Percentiles rank a stretch among this genome's conserved stretches.
Conservation (phyloP, 2,797 vertebrate genomes). For the Myiotriccus ornatus region DNA sequence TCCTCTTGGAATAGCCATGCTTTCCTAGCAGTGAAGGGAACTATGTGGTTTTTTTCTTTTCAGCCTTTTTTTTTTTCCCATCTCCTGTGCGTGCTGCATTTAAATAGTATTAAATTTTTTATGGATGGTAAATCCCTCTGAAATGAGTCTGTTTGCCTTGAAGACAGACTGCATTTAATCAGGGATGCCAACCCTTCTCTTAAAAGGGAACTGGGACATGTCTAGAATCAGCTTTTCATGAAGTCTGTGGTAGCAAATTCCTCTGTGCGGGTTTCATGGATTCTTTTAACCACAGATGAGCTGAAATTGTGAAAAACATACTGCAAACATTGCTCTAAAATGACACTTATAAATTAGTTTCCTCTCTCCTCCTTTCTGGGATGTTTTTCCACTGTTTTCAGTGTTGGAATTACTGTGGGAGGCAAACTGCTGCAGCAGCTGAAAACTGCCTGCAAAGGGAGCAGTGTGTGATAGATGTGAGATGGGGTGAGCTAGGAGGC, state of each 20-base stretch:
- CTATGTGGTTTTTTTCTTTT: background rate
- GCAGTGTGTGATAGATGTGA: background rate
- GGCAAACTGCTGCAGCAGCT: background rate
- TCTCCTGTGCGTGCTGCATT: background rate
- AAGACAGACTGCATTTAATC: background rate
- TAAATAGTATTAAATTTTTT: background rate
- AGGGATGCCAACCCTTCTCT: background rate
- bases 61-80: background rate
- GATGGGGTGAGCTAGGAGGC: slow-evolving; percentile 34
- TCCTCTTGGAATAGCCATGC: background rate
- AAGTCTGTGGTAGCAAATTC: background rate
- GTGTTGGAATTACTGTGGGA: background rate
- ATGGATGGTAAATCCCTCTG: background rate
- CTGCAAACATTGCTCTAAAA: background rate
- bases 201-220: background rate
- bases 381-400: background rate
- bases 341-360: background rate
- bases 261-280: background rate
- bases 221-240: background rate
- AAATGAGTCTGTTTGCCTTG: background rate
- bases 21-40: background rate
- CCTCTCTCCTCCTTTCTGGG: background rate
- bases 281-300: background rate
- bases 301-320: background rate
- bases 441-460: background rate